Conservation (phyloP, 2,888 invertebrate genomes). For the Cataglyphis altisquamis region DNA sequence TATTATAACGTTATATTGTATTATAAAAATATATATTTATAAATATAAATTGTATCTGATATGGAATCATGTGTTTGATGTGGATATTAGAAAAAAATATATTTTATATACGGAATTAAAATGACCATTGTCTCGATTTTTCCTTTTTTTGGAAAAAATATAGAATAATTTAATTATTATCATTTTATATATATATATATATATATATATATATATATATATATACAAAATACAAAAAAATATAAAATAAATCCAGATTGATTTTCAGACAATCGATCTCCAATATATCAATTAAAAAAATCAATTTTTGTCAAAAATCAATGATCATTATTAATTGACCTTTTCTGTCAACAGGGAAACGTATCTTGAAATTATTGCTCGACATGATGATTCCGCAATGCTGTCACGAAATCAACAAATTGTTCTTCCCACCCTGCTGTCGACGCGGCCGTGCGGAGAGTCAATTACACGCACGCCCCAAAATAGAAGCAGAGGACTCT, state of each 20-base stretch:
- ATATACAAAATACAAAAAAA: not conserved
- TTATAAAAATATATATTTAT: not conserved
- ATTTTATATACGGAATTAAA: not conserved
- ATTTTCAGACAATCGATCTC: not conserved
- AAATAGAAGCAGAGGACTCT: conserved; percentile 72
- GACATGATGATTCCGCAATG: not conserved
- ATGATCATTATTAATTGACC: not conserved
- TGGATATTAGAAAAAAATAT: not conserved
- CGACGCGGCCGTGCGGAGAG: conserved; percentile 31
- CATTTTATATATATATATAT: not conserved
- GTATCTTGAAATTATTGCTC: conserved; percentile 12
- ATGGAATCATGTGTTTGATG: not conserved
- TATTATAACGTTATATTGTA: not conserved
- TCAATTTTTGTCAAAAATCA: not conserved
- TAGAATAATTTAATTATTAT: not conserved
- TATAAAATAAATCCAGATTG: not conserved
- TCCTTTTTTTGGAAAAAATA: not conserved
- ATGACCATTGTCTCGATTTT: not conserved
- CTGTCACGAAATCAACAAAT: conserved; percentile 37
- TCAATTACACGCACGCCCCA: conserved; percentile 64
- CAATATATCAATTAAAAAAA: not conserved
- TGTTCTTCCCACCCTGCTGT: conserved; percentile 27
- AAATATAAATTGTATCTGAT: not conserved
- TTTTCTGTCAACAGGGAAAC: not conserved
- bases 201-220: not conserved